Evolutionary conservation across 2,888 invertebrate genomes (phyloP).

Genomic region (Eupithecia vulgata): DNA sequence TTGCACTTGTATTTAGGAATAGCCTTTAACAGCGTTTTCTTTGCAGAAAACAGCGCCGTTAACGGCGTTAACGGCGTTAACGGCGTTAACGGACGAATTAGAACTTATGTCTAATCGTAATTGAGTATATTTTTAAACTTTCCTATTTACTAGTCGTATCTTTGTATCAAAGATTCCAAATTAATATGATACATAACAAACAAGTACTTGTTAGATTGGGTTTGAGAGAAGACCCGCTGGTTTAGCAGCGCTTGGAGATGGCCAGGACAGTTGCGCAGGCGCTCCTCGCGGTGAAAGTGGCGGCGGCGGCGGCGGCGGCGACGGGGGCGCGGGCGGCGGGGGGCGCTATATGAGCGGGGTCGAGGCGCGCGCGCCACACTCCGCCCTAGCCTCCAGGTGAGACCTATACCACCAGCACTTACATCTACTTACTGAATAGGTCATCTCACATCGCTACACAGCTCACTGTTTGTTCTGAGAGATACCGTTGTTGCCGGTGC

Average conservation of each 20-base stretch:
- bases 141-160: too few relatives aligned
- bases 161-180: too few relatives aligned
- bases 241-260: conserved; percentile 57
- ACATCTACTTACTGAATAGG: background rate
- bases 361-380: conserved; percentile 76
- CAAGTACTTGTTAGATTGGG: background rate
- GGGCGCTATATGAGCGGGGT: conserved; percentile 67
- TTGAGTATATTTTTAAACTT: too few relatives aligned
- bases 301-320: conserved; percentile 68
- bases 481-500: background rate
- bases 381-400: conserved; percentile 69
- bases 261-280: conserved; percentile 70
- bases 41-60: too few relatives aligned
- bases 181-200: too few relatives aligned
- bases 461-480: background rate
- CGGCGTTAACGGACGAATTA: too few relatives aligned
- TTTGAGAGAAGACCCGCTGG: conserved; percentile 15
- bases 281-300: conserved; percentile 68
- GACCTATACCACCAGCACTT: conserved; percentile 44
- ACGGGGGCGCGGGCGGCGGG: conserved; percentile 64
- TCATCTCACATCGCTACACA: background rate
- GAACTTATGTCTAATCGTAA: too few relatives aligned
- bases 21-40: too few relatives aligned
- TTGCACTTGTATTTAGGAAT: too few relatives aligned
- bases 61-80: too few relatives aligned